Evolutionary conservation across 2,113 vertebrate genomes (phyloP).

Genomic region (Hyperoodon ampullatus): DNA sequence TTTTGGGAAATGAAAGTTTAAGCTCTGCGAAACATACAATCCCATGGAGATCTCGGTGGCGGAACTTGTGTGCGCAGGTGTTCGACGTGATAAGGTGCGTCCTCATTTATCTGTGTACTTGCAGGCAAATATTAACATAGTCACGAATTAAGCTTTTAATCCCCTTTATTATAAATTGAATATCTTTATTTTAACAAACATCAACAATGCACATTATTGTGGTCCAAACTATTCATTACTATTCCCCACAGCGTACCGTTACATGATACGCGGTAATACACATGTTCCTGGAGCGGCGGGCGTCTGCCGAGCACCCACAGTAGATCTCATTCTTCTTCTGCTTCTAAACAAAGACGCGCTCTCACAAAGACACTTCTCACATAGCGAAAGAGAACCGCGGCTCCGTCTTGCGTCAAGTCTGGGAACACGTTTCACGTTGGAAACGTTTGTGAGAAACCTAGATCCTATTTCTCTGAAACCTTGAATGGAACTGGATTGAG

Average conservation of each 20-base stretch:
- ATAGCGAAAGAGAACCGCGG: slow-evolving; percentile 71
- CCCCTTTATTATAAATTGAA: slow-evolving; percentile 95
- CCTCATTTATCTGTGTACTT: slow-evolving; percentile 92
- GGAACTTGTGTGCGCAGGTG: slow-evolving; percentile 92
- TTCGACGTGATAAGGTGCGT: slow-evolving; percentile 92
- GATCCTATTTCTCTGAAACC: slow-evolving; percentile 47
- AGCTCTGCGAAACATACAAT: slow-evolving; percentile 89
- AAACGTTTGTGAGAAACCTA: slow-evolving; percentile 48
- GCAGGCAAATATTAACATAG: slow-evolving; percentile 96
- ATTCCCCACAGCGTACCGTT: slow-evolving; percentile 88
- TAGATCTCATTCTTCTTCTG: slow-evolving; percentile 78
- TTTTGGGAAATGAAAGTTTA: slow-evolving; percentile 92
- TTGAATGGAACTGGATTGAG: not conserved
- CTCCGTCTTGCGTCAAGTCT: slow-evolving; percentile 47
- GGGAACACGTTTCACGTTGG: not conserved
- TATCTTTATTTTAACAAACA: slow-evolving; percentile 96
- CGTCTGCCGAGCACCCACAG: slow-evolving; percentile 84
- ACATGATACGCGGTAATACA: slow-evolving; percentile 89
- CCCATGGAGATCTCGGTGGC: slow-evolving; percentile 90
- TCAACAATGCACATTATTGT: slow-evolving; percentile 90
- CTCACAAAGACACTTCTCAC: slow-evolving; percentile 82
- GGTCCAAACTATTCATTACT: slow-evolving; percentile 88
- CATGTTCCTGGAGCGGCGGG: slow-evolving; percentile 86
- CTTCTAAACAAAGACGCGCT: slow-evolving; percentile 82
- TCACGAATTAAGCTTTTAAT: slow-evolving; percentile 96